Base-by-base conservation (phyloP, 2,888 invertebrate genomes). In the Schizotus pectinicornis region DNA sequence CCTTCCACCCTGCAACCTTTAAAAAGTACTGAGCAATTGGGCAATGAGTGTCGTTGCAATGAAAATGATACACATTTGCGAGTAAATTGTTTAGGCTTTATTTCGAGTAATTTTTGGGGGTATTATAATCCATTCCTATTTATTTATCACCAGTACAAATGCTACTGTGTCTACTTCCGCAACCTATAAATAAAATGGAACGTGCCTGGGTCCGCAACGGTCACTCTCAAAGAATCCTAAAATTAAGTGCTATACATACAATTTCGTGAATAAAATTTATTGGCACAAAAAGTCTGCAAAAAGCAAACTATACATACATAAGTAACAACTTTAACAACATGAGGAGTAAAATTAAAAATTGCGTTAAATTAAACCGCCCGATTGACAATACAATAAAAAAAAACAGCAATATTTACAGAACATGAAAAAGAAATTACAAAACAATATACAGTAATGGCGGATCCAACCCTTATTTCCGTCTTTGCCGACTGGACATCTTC, bases 401-500 rank as follows among this genome's bases (percentile, higher is more conserved):
- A 36, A 47, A 54, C 8, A 39, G 11, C 22, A 33, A 37, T 46
- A 54, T 54, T 41, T 54, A 54, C 54, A 54, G 34, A 43, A 32
- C n/a, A 14, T 42, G 33, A 37, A 11, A 51, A 11, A 12, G 11
- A 41, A 39, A 48, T n/a, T 14, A 46, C 5, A 8, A 46, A 38
- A 31, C 48, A 38, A 36, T 56, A 43, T 50, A 45, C 38, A 49
- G 30, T 36, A 42, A 22, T 22, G 5, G 2, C 22, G 22, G 5
- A 22, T 22, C 22, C 5, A 8, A 35, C 7, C 33, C 14, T 50
- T 67, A 67, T 59, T 68, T 69, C 56, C 67, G 66, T 50, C 69
- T 67, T 14, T 68, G 69, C 43, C 63, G 52, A n/a, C 45, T 41
- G 38, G 68, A 67, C 48, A 68, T 61, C 46, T 77, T 77, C 41